phyloP scores from a whole-genome alignment of 1,140 invertebrate species.

The Ceratina australensis region DNA sequence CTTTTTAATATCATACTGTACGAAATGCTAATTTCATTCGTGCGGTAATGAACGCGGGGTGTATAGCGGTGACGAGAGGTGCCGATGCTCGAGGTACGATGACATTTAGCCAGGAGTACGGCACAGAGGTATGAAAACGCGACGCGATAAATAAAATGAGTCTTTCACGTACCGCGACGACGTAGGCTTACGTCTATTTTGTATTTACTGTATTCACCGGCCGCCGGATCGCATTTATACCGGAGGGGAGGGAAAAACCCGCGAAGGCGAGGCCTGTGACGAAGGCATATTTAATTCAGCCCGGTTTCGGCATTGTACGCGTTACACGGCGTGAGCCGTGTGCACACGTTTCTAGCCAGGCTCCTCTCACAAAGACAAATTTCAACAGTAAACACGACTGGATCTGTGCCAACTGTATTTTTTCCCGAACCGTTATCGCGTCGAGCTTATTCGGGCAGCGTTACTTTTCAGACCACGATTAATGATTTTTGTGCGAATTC shows the following conservation, averaged over 20 bases:
- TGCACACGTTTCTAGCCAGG: conserved; percentile 49
- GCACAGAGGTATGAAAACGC: conserved; percentile 19
- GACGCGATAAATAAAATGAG: conserved; percentile 44
- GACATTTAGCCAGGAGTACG: conserved; percentile 25
- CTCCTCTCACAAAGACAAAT: conserved; percentile 61
- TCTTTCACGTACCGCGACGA: conserved; percentile 26
- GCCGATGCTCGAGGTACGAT: conserved; percentile 5
- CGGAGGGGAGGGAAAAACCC: conserved; percentile 10
- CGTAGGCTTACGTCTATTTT: conserved; percentile 13
- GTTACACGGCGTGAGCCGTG: conserved; percentile 54
- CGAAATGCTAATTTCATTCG: background rate
- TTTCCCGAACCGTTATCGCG: conserved; percentile 62
- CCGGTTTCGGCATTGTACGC: conserved; percentile 53
- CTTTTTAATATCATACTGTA: no score
- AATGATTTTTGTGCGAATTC: conserved; percentile 57
- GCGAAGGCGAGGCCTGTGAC: conserved; percentile 48
- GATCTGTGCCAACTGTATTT: conserved; percentile 64
- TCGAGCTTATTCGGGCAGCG: conserved; percentile 61
- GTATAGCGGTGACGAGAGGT: conserved; percentile 16
- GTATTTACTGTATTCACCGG: conserved; percentile 51
- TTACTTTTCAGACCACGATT: conserved; percentile 63
- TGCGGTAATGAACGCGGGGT: conserved; percentile 3
- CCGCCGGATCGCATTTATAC: conserved; percentile 45
- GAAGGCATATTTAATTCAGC: conserved; percentile 59
- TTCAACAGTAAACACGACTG: conserved; percentile 66